Conservation (phyloP, 2,113 vertebrate species). For the Casuarius casuarius region DNA sequence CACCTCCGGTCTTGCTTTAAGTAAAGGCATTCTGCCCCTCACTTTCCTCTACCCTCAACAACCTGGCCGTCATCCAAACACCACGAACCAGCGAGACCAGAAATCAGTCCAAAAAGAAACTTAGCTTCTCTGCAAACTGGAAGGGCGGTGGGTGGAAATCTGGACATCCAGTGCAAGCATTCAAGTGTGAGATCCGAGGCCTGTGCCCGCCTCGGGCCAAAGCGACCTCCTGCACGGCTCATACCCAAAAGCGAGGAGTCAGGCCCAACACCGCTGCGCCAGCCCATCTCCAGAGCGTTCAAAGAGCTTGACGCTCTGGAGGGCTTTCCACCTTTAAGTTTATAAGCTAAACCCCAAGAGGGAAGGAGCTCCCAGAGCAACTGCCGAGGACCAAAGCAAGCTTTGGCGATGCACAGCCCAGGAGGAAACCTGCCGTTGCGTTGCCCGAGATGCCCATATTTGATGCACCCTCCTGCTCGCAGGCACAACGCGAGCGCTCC, state of each 20-base stretch:
- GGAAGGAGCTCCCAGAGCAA: not conserved
- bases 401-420: not conserved
- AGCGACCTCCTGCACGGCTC: not conserved
- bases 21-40: not conserved
- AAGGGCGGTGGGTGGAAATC: not conserved
- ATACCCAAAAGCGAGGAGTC: accelerated
- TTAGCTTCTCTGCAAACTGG: not conserved
- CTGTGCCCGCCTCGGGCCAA: not conserved
- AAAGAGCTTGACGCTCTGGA: not conserved
- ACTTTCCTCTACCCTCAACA: accelerated
- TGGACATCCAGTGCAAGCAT: not conserved
- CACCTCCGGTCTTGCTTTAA: not conserved
- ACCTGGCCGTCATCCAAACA: accelerated
- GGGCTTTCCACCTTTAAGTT: not conserved
- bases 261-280: not conserved
- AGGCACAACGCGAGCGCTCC: not conserved
- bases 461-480: not conserved
- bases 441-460: not conserved
- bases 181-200: not conserved
- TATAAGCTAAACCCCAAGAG: not conserved
- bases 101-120: not conserved
- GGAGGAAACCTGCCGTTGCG: not conserved
- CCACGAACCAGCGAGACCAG: not conserved
- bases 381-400: not conserved
- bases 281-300: not conserved